Base-by-base conservation (phyloP, 1,140 invertebrate genomes). In the Bombus fervidus region DNA sequence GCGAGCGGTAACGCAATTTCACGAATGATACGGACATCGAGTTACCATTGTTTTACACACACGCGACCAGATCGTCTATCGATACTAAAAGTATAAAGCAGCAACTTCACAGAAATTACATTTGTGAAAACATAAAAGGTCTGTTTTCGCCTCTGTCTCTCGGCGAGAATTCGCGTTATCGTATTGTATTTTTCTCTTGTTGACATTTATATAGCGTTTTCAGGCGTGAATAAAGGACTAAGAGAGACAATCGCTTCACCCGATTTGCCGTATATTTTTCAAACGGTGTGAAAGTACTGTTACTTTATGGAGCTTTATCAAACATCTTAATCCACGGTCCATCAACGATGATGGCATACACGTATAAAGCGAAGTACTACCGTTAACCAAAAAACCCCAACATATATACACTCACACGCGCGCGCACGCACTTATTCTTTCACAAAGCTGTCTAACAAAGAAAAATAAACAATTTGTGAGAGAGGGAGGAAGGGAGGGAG, bases 1-100 rank as follows among this genome's bases (percentile, higher is more conserved):
- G 34, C 53, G 41, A 34, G 22, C 13, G 74, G 57, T 71, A 86
- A 86, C 72, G 53, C 73, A 87, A 89, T 90, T 90, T 89, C 68
- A 81, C 71, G 80, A 71, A 76, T 73, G 81, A 90, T 81, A 78
- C 81, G 53, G 53, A 81, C 81, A 89, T 86, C 87, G 80, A 83
- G 85, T 89, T 86, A 83, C 80, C 37, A 31, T 22, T 41, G 39
- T 74, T 89, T 89, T 81, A 83, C 86, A 43, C 71, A 8, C 62
- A 5, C 62, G 62, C n/a, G 28, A 66, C 13, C 62, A 2, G 13
- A 57, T 22, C 62, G 68, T 39, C 47, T 43, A 47, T 37, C 41
- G 69, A 72, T 22, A 34, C 41, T 37, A 34, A 47, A 72, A n/a
- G n/a, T 53, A 72, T 64, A 74, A 64, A 57, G 28, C 28, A 62